Base-by-base conservation (phyloP, 2,797 vertebrate genomes). In the Nyctibius grandis region DNA sequence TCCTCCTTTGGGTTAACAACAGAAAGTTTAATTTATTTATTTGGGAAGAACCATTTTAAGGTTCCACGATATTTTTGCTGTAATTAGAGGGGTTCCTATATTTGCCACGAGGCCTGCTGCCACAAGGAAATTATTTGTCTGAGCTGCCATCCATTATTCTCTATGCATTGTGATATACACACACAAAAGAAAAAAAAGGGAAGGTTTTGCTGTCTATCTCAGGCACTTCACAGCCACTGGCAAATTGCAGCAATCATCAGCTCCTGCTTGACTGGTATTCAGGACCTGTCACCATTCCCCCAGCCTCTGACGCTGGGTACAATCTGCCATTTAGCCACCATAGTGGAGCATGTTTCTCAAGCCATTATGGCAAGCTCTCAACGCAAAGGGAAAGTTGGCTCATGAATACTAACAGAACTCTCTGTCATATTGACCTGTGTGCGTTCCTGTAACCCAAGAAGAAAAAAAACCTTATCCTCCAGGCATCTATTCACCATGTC, bases 261-360 rank as follows among this genome's bases (percentile, higher is more conserved):
- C 69, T 90, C 51, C 64, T 15, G 4, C 47, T 77, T 22, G 4
- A 65, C 85, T 91, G 91, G 59, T 63, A 94, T 97, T 95, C 93
- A 53, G 75, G 80, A 54, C 31, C 51, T 83, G 88, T 59, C 65
- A 73, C 28, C 44, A 33, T 54, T 87, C 33, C 31, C 23, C 60
- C 31, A 72, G 70, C 63, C 64, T 85, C 67, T 89, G 64, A 74
- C 1, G 19, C 50, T 65, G 96, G 78, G 45, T 91, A 38, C 63
- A 86, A 90, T 86, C 90, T 96, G 70, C 95, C 81, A 85, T 92
- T 97, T 93, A 96, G 89, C 64, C 92, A 95, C 84, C 85, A 85
- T 34, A 19, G 76, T 44, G 64, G 59, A 92, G 69, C 38, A 51
- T 47, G 75, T 92, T 96, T 94, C 91, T 75, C 76, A 74, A 85